Conservation (phyloP, 1,140 invertebrate genomes). For the Aphelinus atriplicis region DNA sequence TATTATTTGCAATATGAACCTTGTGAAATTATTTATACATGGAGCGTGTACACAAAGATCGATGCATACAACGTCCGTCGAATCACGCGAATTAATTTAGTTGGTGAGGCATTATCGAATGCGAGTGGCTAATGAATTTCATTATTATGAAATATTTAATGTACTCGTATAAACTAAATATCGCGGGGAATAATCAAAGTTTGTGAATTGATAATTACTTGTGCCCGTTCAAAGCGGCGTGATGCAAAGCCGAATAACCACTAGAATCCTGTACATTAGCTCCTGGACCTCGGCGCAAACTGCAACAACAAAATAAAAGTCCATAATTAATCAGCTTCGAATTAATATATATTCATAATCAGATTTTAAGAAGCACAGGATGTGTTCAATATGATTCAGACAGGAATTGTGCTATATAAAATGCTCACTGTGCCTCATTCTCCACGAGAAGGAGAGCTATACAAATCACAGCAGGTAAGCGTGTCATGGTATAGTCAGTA, state of each 20-base stretch:
- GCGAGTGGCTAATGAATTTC: not conserved
- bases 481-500: too few species aligned
- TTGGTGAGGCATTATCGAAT: conserved; percentile 6
- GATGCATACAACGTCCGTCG: not conserved
- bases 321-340: not conserved
- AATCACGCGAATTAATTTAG: not conserved
- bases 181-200: not conserved
- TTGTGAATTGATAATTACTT: conserved; percentile 72
- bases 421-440: too few species aligned
- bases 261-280: conserved; percentile 92
- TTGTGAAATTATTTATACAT: too few species aligned
- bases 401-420: too few species aligned
- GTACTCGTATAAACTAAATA: not conserved
- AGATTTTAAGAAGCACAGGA: too few species aligned
- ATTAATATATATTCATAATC: too few species aligned
- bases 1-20: too few species aligned
- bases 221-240: conserved; percentile 94
- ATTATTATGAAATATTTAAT: conserved; percentile 5
- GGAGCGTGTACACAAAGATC: too few species aligned
- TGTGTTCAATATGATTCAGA: too few species aligned
- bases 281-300: conserved; percentile 86
- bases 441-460: too few species aligned
- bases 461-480: too few species aligned
- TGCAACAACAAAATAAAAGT: conserved; percentile 64
- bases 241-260: conserved; percentile 95